A percentile compares a stretch with the other conserved stretches of the same genome.
These are phyloP conservation scores for Odontamblyopus rebecca DNA, from an alignment of 2,797 vertebrate species.

Conservation along the genomic window DNA sequence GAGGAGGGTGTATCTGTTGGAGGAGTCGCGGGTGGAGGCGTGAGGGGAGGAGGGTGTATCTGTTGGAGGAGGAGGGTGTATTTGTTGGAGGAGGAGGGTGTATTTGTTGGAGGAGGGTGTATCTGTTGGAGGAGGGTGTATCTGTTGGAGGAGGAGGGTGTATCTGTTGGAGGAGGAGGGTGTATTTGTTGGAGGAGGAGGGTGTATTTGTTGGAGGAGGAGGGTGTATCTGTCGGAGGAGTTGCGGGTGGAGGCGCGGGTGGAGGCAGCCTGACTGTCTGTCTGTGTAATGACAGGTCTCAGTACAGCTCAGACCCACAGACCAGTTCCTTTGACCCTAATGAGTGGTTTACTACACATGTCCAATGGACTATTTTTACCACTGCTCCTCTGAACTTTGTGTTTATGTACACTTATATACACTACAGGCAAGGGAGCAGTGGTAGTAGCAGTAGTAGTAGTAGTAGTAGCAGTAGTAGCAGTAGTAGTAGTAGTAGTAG, in stretches of 20 bases:
- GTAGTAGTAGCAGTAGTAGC: no score
- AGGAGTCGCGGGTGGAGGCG: no score
- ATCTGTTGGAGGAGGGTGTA: constrained; percentile 45
- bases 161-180: constrained; percentile 40
- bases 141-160: constrained; percentile 36
- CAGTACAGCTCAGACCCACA: constrained; percentile 55
- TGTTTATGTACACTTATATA: background rate
- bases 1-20: no score
- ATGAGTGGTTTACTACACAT: constrained; percentile 47
- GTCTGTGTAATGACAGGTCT: constrained; percentile 73
- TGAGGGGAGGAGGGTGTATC: no score
- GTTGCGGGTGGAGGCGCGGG: constrained; percentile 40
- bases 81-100: no score
- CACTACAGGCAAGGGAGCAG: background rate
- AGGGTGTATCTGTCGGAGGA: constrained; percentile 46
- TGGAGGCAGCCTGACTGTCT: constrained; percentile 71
- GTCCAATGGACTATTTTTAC: constrained; percentile 41
- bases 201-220: no score
- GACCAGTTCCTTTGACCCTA: constrained; percentile 32
- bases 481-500: no score
- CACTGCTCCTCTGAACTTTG: constrained; percentile 6
- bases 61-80: no score
- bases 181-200: no score
- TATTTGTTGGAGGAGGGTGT: constrained; percentile 25
- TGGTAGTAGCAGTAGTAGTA: no score